Conservation (phyloP, 2,113 vertebrate species). For the Hippocampus guttulatus region DNA sequence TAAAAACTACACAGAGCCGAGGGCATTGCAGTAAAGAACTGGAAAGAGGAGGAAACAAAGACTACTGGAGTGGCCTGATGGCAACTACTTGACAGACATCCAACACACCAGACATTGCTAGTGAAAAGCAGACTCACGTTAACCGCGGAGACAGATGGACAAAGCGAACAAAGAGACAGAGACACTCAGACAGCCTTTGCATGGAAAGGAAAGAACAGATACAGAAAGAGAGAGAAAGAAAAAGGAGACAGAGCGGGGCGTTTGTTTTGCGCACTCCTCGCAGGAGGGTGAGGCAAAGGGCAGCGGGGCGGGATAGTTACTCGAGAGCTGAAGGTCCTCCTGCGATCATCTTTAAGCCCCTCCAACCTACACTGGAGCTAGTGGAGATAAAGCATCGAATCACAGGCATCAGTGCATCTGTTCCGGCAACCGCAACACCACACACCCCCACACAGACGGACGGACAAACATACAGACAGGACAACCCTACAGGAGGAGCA, state of each 20-base stretch:
- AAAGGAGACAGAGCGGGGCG: slow-evolving; percentile 76
- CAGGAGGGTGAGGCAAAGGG: slow-evolving; percentile 43
- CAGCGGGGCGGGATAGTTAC: slow-evolving; percentile 87
- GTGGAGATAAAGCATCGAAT: slow-evolving; percentile 80
- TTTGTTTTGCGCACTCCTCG: slow-evolving; percentile 85
- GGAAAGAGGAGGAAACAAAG: slow-evolving; percentile 69
- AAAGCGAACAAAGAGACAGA: slow-evolving; percentile 22
- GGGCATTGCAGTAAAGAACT: slow-evolving; percentile 43
- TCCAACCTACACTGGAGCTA: slow-evolving; percentile 99
- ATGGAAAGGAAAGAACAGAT: slow-evolving; percentile 47
- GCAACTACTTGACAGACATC: slow-evolving; percentile 65
- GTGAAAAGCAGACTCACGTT: slow-evolving; percentile 60
- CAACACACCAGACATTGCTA: slow-evolving; percentile 70
- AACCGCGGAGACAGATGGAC: slow-evolving; percentile 48
- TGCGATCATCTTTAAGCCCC: slow-evolving; percentile 99
- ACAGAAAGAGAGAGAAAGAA: slow-evolving; percentile 57
- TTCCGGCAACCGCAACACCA: slow-evolving; percentile 73
- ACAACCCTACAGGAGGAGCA: slow-evolving; percentile 46
- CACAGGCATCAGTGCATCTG: slow-evolving; percentile 77
- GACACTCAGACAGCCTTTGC: slow-evolving; percentile 28
- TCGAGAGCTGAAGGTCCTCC: slow-evolving; percentile 98
- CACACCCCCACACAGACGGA: slow-evolving; percentile 26
- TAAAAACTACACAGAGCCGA: slow-evolving; percentile 59
- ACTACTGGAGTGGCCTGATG: slow-evolving; percentile 74
- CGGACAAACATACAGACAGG: slow-evolving; percentile 10